Evolutionary conservation across 2,113 vertebrate genomes (phyloP), one percentile per base, ranked within the genome.

Genomic region (Sitta europaea): DNA sequence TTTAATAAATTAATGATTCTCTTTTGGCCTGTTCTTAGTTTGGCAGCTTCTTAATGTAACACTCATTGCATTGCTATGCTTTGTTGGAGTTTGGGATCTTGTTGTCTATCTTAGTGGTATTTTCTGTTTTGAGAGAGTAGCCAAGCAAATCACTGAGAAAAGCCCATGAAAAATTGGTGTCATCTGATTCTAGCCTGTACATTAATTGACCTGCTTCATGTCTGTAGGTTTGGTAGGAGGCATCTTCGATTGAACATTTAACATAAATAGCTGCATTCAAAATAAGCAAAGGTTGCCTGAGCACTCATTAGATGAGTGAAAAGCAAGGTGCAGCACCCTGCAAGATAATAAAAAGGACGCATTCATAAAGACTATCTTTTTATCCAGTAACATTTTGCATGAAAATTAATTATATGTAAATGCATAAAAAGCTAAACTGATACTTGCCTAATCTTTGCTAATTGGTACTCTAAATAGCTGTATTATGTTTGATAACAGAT

Each of bases 381-480:
- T 63, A 88, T 77, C 50, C 29, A 31, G 47, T 82, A 68, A 53
- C 3, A 7, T 58, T 92, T 71, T 23, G 5, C 36, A 53, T 47
- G 67, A 66, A 63, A 94, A 88, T 62, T 66, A 83, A 83, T 94
- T 79, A n/a, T 38, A 45, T 73, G 78, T 86, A 80, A 93, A 73
- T 80, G 62, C 18, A 25, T 54, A 65, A 45, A 66, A 92, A 75
- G 29, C 48, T 79, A 43, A 89, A 66, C 38, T 22, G 74, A n/a
- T 96, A 31, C 47, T 92, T 40, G 42, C 28, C 66, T 94, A 70
- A 88, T 94, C 71, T 86, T 86, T 92, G 62, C 62, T 94, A 75
- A 75, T 82, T 82, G 66, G 19, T 87, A 43, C 54, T 95, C 77
- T 38, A 68, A 25, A 57, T 65, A 80, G 62, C 57, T 57, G 35